phyloP scores from a whole-genome alignment of 2,113 vertebrate species.

The Aldabrachelys gigantea region DNA sequence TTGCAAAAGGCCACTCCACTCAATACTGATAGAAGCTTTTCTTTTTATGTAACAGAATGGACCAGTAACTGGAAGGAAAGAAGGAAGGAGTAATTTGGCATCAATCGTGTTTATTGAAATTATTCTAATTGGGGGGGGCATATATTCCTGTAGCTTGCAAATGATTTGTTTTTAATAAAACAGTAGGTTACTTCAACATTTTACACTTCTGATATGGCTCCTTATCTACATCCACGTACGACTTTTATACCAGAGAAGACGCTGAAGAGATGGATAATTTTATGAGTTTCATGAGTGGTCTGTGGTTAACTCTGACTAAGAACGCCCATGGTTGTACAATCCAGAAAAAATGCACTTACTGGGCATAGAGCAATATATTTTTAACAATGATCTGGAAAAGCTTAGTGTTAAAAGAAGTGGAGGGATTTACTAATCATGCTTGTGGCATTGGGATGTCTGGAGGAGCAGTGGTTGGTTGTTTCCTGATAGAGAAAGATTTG shows the following conservation, averaged over 20 bases:
- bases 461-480: constrained; percentile 5
- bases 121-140: background rate
- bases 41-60: background rate
- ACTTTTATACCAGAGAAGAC: constrained; percentile 38
- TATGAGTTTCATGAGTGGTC: constrained; percentile 20
- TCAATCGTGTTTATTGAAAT: background rate
- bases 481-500: background rate
- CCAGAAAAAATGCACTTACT: background rate
- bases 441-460: background rate
- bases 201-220: background rate
- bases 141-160: background rate
- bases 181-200: background rate
- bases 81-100: background rate
- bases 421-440: background rate
- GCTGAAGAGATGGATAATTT: constrained; percentile 24
- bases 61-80: background rate
- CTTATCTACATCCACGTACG: background rate
- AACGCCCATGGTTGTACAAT: constrained; percentile 5
- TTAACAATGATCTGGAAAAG: background rate
- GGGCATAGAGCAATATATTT: background rate
- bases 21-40: accelerated
- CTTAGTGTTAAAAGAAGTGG: constrained; percentile 1
- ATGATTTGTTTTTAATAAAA: background rate
- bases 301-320: constrained; percentile 9
- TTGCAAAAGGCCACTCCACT: background rate